Percentiles rank a stretch among this genome's conserved stretches.
phyloP scores from a whole-genome alignment of 2,888 invertebrate genomes.

The Chesias legatella region DNA sequence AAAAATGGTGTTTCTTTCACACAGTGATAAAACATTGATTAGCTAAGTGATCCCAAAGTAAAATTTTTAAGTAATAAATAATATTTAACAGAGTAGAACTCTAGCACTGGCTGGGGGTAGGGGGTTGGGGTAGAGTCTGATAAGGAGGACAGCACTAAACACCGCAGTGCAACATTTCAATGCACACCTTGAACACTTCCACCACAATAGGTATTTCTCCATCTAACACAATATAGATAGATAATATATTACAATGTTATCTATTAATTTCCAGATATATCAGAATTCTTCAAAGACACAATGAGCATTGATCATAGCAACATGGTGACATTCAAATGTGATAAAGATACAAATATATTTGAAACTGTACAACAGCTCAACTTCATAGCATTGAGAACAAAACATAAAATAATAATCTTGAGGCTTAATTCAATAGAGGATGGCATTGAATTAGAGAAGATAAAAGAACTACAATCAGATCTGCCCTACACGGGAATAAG shows the following conservation, averaged over 20 bases:
- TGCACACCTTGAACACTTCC: no score
- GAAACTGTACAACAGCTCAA: conserved; percentile 60
- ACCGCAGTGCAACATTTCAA: background rate
- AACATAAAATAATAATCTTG: conserved; percentile 54
- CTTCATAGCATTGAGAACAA: conserved; percentile 59
- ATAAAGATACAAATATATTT: conserved; percentile 47
- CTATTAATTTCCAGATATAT: conserved; percentile 53
- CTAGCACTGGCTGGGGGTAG: no score
- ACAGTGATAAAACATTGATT: no score
- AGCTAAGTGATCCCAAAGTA: no score
- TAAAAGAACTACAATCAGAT: conserved; percentile 54
- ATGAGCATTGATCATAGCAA: conserved; percentile 36
- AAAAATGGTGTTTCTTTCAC: no score
- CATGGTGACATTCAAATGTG: conserved; percentile 48
- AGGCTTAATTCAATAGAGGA: conserved; percentile 41
- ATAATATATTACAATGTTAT: background rate
- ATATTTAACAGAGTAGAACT: no score
- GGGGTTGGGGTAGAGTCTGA: no score
- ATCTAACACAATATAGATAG: no score
- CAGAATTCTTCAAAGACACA: conserved; percentile 45
- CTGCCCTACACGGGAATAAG: conserved; percentile 61
- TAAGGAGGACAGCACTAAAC: no score
- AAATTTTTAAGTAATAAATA: no score
- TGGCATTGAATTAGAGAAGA: conserved; percentile 41
- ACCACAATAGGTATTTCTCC: no score